Evolutionary conservation across 2,888 invertebrate genomes (phyloP), one percentile per base, ranked within the genome.

Genomic region (Drosophila parthenogenetica): DNA sequence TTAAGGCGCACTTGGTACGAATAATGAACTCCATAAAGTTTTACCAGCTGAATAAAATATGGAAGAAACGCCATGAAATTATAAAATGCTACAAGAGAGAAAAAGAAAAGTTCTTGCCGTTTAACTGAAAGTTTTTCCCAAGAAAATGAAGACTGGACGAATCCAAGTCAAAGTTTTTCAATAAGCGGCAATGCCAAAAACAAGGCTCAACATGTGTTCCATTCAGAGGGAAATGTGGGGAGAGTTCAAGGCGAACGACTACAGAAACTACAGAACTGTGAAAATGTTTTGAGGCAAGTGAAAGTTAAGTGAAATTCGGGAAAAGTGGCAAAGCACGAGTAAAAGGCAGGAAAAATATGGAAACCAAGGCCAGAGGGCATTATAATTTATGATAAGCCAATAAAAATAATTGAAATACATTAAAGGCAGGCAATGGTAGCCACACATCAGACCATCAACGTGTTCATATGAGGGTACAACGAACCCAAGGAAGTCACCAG

Each of bases 321-420:
- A 17, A 46, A 46, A 16, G 39, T 17, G 35, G 51, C 11, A 29
- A 11, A 22, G 1, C 5, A 3, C n/a, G 10, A 17, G 19, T 3
- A 17, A 45, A 51, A 25, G 22, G 16, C 45, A 37, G 46, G 43
- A 49, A 42, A 81, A 81, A 78, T 74, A 80, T 84, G 66, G 63
- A 62, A 53, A 43, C 57, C 85, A 81, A 81, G 67, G 79, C 67
- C 74, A 81, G 64, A 49, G 73, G 69, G 69, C 67, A 74, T 74
- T 78, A 71, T 81, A 78, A 80, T 80, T 85, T 80, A 86, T 87
- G 77, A 68, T 73, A 73, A 85, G 68, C 81, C 82, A 81, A 81
- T 81, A 81, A 79, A 81, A 85, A 79, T 85, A 85, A 81, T 86
- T 85, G 82, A 85, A 82, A 81, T 76, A 76, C 73, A 79, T 81